Evolutionary conservation across 2,888 invertebrate species (phyloP).

Genomic region (Tryphoninae sp.): DNA sequence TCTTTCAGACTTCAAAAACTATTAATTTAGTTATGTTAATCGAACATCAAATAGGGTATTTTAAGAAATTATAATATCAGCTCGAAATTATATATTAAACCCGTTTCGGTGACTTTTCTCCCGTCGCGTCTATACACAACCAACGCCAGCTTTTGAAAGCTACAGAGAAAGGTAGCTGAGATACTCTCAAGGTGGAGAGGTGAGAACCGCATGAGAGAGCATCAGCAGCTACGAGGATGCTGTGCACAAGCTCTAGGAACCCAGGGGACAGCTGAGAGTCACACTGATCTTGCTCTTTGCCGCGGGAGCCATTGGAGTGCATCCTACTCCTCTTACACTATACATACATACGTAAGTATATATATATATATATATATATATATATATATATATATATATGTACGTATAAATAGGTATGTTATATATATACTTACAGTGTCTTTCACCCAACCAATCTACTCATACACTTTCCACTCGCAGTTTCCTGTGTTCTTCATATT

Average conservation of each 20-base stretch:
- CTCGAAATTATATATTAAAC: neutral
- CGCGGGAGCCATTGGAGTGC: slow-evolving; percentile 74
- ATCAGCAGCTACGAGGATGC: slow-evolving; percentile 61
- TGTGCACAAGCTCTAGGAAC: slow-evolving; percentile 60
- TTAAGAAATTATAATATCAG: neutral
- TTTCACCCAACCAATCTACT: neutral
- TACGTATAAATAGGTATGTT: neutral
- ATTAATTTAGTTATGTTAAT: too few species aligned
- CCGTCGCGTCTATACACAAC: slow-evolving; percentile 10
- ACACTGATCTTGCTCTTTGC: slow-evolving; percentile 79
- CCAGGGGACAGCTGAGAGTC: slow-evolving; percentile 76
- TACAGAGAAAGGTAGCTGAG: slow-evolving; percentile 27
- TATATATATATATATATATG: neutral
- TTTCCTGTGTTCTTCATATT: slow-evolving; percentile 6
- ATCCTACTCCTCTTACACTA: slow-evolving; percentile 67
- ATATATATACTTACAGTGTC: slow-evolving; percentile 12
- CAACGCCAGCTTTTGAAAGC: slow-evolving; percentile 38
- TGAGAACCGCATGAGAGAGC: slow-evolving; percentile 72
- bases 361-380: slow-evolving; percentile 11
- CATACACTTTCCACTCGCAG: slow-evolving; percentile 29
- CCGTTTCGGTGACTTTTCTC: slow-evolving; percentile 11
- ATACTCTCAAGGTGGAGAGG: slow-evolving; percentile 58
- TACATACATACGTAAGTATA: slow-evolving; percentile 17
- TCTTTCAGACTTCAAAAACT: too few species aligned
- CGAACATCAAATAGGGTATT: neutral